Evolutionary conservation across 2,797 vertebrate genomes (phyloP).

Genomic region (Hapalemur alaotrensis): DNA sequence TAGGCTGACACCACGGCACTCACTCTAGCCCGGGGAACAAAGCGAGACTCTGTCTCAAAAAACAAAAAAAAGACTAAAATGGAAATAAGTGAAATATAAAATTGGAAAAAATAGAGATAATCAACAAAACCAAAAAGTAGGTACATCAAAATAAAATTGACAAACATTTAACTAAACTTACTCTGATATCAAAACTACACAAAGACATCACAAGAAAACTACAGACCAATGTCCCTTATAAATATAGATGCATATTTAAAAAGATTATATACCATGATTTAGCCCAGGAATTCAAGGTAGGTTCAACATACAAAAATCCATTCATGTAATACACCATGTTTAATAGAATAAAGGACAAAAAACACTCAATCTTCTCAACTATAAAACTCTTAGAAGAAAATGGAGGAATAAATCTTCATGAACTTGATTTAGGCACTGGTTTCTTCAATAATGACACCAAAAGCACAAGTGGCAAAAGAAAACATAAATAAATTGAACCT

Average conservation of each 20-base stretch:
- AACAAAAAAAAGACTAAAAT: neutral
- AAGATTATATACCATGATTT: neutral
- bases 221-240: neutral
- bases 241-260: neutral
- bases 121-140: slow-evolving; percentile 1
- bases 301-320: neutral
- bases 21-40: no score
- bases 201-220: neutral
- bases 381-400: neutral
- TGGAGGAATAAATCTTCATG: neutral
- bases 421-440: neutral
- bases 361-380: neutral
- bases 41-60: no score
- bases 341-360: neutral
- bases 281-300: neutral
- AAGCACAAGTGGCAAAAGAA: neutral
- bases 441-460: neutral
- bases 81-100: neutral
- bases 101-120: neutral
- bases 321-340: neutral
- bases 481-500: neutral
- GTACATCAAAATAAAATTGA: neutral
- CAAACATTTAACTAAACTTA: neutral
- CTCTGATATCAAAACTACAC: neutral
- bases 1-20: no score